Percentiles rank a stretch among this genome's conserved stretches.
Conservation (phyloP, 2,888 invertebrate species). For the Stenurella melanura region DNA sequence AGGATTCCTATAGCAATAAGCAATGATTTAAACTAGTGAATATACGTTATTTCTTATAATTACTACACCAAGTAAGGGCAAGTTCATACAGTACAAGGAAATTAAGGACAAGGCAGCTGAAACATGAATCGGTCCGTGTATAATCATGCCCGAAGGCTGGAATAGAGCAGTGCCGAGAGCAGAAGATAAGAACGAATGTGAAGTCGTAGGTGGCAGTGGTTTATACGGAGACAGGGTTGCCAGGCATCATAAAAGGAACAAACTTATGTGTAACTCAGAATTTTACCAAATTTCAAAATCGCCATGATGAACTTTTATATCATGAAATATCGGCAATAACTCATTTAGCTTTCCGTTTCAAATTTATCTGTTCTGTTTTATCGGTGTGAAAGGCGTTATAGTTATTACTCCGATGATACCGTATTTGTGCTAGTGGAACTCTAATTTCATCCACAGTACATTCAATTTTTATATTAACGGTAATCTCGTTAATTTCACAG, state of each 20-base stretch:
- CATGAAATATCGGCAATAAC: no score
- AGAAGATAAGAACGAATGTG: conserved; percentile 27
- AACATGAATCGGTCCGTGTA: conserved; percentile 31
- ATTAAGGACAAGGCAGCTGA: conserved; percentile 4
- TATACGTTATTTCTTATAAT: neutral
- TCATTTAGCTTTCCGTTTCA: no score
- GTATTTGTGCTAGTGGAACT: no score
- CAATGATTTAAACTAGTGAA: neutral
- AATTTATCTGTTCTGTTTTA: no score
- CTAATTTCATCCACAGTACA: no score
- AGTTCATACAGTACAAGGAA: neutral
- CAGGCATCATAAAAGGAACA: neutral
- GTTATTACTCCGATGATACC: no score
- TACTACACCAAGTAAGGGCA: neutral
- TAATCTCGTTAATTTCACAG: no score
- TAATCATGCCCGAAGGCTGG: conserved; percentile 23
- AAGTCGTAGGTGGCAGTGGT: conserved; percentile 6
- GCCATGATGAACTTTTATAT: no score
- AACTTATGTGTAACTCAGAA: no score
- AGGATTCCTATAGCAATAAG: neutral
- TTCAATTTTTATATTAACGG: no score
- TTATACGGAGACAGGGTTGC: neutral
- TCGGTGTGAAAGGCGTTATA: no score
- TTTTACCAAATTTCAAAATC: no score
- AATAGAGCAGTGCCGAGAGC: conserved; percentile 20